These are phyloP conservation scores for Hycleus cichorii DNA, from an alignment of 1,140 invertebrate genomes.

Conservation along the genomic window DNA sequence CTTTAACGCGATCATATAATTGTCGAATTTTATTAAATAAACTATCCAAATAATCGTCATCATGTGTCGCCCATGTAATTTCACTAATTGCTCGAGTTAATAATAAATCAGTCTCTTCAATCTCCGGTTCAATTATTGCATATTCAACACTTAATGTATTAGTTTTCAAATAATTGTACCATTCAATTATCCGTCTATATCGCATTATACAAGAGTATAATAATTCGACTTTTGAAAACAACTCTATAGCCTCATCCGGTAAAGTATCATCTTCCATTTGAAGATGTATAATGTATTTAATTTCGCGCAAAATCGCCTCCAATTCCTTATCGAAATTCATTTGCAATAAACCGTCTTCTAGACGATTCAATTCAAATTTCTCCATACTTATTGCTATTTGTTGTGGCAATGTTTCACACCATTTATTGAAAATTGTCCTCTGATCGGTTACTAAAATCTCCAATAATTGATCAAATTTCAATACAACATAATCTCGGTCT, in stretches of 20 bases:
- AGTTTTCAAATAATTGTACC: constrained; percentile 62
- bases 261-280: constrained; percentile 42
- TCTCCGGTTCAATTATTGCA: constrained; percentile 57
- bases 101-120: constrained; percentile 54
- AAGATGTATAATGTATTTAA: constrained; percentile 55
- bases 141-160: constrained; percentile 59
- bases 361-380: constrained; percentile 37
- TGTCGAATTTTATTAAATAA: constrained; percentile 5
- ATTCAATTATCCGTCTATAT: constrained; percentile 48
- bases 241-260: constrained; percentile 48
- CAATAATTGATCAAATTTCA: constrained; percentile 41
- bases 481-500: constrained; percentile 31
- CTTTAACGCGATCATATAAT: background rate
- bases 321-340: constrained; percentile 47
- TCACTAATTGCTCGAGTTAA: constrained; percentile 54
- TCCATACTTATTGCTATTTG: constrained; percentile 37
- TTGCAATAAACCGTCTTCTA: constrained; percentile 25
- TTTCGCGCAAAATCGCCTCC: constrained; percentile 50
- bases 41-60: background rate
- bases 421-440: constrained; percentile 36
- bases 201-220: constrained; percentile 42
- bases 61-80: constrained; percentile 61
- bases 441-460: constrained; percentile 34
- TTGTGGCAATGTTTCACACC: constrained; percentile 37
- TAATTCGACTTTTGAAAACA: constrained; percentile 49